A percentile compares a stretch with the other conserved stretches of the same genome.
phyloP scores from a whole-genome alignment of 2,797 vertebrate species.

The Mus caroli region DNA sequence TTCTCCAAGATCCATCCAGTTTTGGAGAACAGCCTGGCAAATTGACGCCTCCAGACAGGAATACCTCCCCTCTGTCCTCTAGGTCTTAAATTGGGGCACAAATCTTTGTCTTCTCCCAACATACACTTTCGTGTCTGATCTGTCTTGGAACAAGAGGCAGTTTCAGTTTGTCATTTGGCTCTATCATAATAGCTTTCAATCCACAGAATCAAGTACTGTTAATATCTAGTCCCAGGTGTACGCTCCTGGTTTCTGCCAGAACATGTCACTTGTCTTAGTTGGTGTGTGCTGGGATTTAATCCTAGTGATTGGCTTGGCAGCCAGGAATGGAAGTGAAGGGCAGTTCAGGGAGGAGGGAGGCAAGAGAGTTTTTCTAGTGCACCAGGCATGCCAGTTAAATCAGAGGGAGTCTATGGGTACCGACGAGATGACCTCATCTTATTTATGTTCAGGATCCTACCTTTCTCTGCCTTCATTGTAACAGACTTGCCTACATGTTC shows the following conservation, averaged over 20 bases:
- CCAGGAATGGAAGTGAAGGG: background rate
- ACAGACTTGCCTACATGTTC: background rate
- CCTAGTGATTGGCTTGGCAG: slow-evolving; percentile 43
- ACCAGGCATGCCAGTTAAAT: background rate
- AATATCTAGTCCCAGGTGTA: slow-evolving; percentile 44
- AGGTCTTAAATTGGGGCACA: slow-evolving; percentile 27
- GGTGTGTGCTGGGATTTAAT: slow-evolving; percentile 60
- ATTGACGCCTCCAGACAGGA: background rate
- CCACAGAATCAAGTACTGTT: background rate
- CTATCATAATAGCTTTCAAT: background rate
- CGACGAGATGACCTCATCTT: background rate
- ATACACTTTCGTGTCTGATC: slow-evolving; percentile 22
- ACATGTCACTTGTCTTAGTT: slow-evolving; percentile 17
- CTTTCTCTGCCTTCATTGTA: slow-evolving; percentile 25
- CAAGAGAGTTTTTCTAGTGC: background rate
- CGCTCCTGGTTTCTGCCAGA: background rate
- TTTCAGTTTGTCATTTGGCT: slow-evolving; percentile 56
- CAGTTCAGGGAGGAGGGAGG: background rate
- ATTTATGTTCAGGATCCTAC: slow-evolving; percentile 8
- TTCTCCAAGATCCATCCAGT: background rate
- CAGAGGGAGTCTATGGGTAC: background rate
- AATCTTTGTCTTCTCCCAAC: background rate
- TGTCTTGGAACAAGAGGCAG: background rate
- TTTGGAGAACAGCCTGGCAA: background rate
- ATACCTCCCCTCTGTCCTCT: background rate